Evolutionary conservation across 2,797 vertebrate species (phyloP), one percentile per base, ranked within the genome.

Genomic region (Sebastes trivittatus): DNA sequence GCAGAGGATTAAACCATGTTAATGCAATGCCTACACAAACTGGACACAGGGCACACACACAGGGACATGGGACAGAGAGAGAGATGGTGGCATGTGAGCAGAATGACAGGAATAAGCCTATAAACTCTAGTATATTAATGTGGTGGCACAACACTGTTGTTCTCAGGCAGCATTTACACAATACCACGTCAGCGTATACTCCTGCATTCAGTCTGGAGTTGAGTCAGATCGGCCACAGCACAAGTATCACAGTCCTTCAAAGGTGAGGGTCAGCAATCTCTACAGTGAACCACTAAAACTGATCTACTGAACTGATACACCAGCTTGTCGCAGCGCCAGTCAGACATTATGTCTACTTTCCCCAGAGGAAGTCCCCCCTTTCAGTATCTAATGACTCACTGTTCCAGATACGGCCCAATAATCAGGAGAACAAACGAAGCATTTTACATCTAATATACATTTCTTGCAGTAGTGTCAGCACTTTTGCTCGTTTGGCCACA

Each of bases 1-100:
- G 76, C 87, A 82, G 77, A 89, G 89, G 95, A 95, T 95, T 95
- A 95, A 93, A 91, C 77, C 91, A 88, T 94, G 94, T 91, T 94
- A 94, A 95, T 94, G 94, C 88, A 95, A 94, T 93, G 87, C 84
- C 89, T 75, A 90, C 88, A 93, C 88, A 92, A 80, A 86, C 82
- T 79, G 85, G 78, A 88, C 87, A 91, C 70, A 88, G 32, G n/a
- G n/a, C 29, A 67, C 75, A 78, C 61, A 38, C 30, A 68, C 38
- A 70, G 23, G 11, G 52, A 11, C 52, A 54, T 54, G 52, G 46
- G 46, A 49, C 42, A 46, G 13, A 63, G 14, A 54, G 18, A 86
- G 6, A 27, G 30, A 73, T 58, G 18, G 61, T 49, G 59, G 77
- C 32, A 72, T 87, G 67, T 65, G 49, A 72, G 32, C 46, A 71